These are phyloP conservation scores for Ataeniobius toweri DNA, from an alignment of 2,797 vertebrate species.

Conservation along the genomic window DNA sequence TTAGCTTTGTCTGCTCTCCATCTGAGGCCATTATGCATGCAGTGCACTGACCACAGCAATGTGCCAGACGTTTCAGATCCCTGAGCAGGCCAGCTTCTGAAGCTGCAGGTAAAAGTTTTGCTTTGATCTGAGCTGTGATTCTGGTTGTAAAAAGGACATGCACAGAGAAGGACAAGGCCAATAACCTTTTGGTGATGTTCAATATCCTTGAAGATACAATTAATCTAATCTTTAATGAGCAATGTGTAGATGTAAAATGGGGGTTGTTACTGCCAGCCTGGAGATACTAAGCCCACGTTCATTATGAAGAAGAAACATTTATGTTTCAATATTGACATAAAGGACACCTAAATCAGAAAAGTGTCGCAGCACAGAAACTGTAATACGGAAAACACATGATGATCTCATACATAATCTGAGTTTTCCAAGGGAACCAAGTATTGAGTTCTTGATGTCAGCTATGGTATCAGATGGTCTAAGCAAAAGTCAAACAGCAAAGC, in stretches of 20 bases:
- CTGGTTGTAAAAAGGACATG: constrained; percentile 14
- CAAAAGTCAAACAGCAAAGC: not conserved
- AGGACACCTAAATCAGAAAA: not conserved
- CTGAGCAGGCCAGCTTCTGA: constrained; percentile 35
- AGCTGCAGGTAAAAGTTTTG: constrained; percentile 22
- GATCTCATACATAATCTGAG: not conserved
- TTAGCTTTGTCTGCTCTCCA: not conserved
- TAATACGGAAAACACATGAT: not conserved
- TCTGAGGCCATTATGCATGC: constrained; percentile 25
- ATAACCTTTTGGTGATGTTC: not conserved
- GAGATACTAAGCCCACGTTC: not conserved
- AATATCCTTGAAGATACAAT: constrained; percentile 17
- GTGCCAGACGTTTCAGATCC: constrained; percentile 33
- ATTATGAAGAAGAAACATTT: not conserved
- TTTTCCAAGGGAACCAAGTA: not conserved
- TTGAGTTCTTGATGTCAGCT: not conserved
- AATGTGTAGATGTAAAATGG: not conserved
- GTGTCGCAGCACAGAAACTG: not conserved
- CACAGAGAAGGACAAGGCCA: not conserved
- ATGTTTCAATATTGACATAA: not conserved
- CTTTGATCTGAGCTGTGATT: constrained; percentile 20
- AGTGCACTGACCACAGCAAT: constrained; percentile 29
- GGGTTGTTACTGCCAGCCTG: not conserved
- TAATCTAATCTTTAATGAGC: not conserved
- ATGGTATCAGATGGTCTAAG: not conserved